Percentiles rank a stretch among this genome's conserved stretches.
Conservation (phyloP, 92 coral and sea anemone genomes). For the Palythoa grandiflora region DNA sequence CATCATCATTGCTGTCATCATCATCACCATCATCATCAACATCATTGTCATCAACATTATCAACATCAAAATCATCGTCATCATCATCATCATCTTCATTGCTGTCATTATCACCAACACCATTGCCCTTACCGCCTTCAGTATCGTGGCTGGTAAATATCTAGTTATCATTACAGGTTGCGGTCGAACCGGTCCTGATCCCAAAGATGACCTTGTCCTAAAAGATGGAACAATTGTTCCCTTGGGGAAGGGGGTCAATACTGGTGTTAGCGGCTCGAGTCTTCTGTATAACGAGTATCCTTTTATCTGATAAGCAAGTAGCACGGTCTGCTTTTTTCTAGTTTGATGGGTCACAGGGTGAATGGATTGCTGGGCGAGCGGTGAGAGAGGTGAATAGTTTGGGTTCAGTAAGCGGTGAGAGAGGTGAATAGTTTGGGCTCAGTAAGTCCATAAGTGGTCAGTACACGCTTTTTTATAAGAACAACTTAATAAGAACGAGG, state of each 20-base stretch:
- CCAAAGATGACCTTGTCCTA: conserved; percentile 53
- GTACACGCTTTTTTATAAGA: no score
- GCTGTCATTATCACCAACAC: neutral
- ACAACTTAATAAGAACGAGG: no score
- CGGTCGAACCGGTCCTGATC: conserved; percentile 94
- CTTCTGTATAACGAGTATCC: conserved; percentile 99
- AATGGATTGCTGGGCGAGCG: no score
- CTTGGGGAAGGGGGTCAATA: conserved; percentile 76
- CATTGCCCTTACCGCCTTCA: neutral
- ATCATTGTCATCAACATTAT: neutral
- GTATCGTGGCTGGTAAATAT: neutral
- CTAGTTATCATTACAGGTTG: conserved; percentile 66
- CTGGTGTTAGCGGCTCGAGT: conserved; percentile 56
- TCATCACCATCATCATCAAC: neutral
- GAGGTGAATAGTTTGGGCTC: no score
- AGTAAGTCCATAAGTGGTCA: no score
- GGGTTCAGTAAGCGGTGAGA: no score
- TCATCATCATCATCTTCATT: neutral
- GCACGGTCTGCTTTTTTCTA: neutral
- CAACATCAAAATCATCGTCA: neutral
- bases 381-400: no score
- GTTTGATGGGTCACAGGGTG: neutral
- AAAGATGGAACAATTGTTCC: conserved; percentile 94
- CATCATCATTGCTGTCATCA: neutral
- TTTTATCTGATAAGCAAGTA: conserved; percentile 29